These are phyloP conservation scores for Potamarius usumacintae DNA, from an alignment of 2,113 vertebrate genomes.

Conservation along the genomic window DNA sequence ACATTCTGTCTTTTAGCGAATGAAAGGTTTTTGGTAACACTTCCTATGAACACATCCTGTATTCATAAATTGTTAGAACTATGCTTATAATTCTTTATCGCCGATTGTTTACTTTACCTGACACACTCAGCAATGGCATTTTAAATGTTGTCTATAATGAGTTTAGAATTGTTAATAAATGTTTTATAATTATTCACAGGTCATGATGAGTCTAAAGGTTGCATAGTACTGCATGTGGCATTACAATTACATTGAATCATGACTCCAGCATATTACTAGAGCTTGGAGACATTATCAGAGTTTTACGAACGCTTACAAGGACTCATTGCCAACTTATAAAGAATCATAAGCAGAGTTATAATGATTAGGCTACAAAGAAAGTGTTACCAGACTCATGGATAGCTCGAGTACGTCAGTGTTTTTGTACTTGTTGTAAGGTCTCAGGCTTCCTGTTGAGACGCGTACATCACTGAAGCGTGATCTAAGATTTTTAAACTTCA, in stretches of 20 bases:
- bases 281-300: neutral
- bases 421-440: neutral
- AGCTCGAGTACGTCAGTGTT: slow-evolving; percentile 2
- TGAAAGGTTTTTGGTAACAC: neutral
- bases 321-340: neutral
- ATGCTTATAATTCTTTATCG: neutral
- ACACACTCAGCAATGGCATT: neutral
- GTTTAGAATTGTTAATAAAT: neutral
- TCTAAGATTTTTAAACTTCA: neutral
- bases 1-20: neutral
- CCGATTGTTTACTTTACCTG: neutral
- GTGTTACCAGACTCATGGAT: neutral
- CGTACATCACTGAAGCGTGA: neutral
- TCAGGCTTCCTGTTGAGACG: neutral
- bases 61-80: neutral
- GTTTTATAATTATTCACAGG: neutral
- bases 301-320: neutral
- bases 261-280: too few species aligned
- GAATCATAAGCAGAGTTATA: neutral
- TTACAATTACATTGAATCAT: too few species aligned
- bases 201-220: neutral
- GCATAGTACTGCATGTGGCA: neutral
- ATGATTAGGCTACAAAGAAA: neutral
- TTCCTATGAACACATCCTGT: neutral
- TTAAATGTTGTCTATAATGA: neutral